Conservation (phyloP, 2,888 invertebrate genomes). For the Didymodactylos carnosus region DNA sequence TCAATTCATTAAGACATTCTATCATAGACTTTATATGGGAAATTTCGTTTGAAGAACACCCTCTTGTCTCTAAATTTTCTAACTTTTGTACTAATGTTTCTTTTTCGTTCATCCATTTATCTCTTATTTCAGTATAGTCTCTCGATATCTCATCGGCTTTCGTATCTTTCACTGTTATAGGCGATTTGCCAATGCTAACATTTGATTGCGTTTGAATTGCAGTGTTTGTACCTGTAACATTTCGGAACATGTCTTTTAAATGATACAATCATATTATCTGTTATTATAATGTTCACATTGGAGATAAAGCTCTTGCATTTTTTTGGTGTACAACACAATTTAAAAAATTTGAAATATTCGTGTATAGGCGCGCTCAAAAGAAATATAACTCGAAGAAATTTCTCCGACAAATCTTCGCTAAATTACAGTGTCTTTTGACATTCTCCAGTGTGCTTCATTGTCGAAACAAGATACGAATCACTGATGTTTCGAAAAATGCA, state of each 20-base stretch:
- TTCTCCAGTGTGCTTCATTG: no score
- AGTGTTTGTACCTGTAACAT: neutral
- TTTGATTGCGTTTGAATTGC: neutral
- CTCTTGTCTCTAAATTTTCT: neutral
- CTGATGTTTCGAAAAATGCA: no score
- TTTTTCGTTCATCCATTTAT: neutral
- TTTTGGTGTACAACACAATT: no score
- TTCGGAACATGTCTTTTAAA: neutral
- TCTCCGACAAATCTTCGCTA: no score
- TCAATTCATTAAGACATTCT: neutral
- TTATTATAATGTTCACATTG: no score
- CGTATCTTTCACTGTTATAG: neutral
- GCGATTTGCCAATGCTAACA: neutral
- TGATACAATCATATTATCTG: no score
- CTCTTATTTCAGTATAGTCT: neutral
- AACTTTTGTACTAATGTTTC: neutral
- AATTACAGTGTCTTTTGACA: no score
- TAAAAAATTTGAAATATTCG: no score
- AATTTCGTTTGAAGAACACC: neutral
- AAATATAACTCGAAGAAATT: no score
- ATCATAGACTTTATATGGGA: neutral
- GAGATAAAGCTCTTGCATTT: no score
- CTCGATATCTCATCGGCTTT: neutral
- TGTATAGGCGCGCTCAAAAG: no score
- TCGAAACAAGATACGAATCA: no score